Base-by-base conservation (phyloP, 2,113 vertebrate genomes). In the Calyptomena viridis region DNA sequence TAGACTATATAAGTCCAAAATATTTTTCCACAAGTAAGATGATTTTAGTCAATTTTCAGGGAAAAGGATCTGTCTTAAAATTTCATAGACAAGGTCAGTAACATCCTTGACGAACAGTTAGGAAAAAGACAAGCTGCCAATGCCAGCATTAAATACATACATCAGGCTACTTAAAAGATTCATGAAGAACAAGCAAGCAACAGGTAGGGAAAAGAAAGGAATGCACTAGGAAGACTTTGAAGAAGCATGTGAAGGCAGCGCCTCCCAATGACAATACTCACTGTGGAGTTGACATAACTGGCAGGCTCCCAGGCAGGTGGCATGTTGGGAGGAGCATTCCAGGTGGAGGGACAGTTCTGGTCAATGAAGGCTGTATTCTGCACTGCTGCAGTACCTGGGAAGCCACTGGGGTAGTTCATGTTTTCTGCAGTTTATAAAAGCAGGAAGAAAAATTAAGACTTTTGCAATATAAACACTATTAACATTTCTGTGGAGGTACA, bases 391-490 rank as follows among this genome's bases (percentile, higher is more conserved):
- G 98, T 76, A 80, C 97, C 98, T 2, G 98, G 95, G 87, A 98
- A 98, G 86, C 97, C 96, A 47, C 84, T 98, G 83, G 97, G 75
- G 27, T 97, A 98, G 90, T 97, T 98, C 98, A 98, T 97, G 84
- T 98, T 98, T 96, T 98, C 98, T 98, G 59, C 14, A 67, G 66
- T 90, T 95, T 21, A 94, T 30, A 84, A 93, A 94, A 84, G 40
- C 68, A 23, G 14, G 28, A 82, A 87, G 59, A 77, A 44, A 94
- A 81, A 40, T 19, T 75, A 58, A 55, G 56, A 33, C 53, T 88
- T 91, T 77, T 69, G 52, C 39, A 64, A 28, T 12, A 47, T 9
- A 50, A 74, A 81, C 27, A 3, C 19, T 28, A n/a, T 21, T 30
- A 62, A 71, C 11, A 4, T 71, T 88, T 90, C 68, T 40, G 28